Percentiles rank a stretch among this genome's conserved stretches.
Evolutionary conservation across 2,888 invertebrate genomes (phyloP).

Genomic region (Pemphredon lugubris): DNA sequence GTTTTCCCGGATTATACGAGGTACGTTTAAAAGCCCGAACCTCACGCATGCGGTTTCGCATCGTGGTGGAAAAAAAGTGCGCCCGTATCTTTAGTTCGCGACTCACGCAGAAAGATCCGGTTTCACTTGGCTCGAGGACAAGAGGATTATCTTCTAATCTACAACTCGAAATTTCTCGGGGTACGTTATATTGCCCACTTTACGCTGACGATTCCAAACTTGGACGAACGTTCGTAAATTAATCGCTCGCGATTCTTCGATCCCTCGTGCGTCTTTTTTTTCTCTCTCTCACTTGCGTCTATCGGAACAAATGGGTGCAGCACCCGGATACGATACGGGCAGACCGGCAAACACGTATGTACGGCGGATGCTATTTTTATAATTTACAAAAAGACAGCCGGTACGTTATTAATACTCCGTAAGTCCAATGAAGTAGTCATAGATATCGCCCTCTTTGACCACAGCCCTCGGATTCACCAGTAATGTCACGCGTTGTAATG

Average conservation of each 20-base stretch:
- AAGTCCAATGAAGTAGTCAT: slow-evolving; percentile 29
- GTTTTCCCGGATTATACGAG: not conserved
- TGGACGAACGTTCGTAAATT: not conserved
- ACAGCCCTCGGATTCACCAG: slow-evolving; percentile 1
- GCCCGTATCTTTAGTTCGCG: slow-evolving; percentile 43
- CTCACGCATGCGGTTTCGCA: slow-evolving; percentile 4
- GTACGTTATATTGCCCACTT: slow-evolving; percentile 17
- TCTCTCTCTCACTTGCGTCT: not conserved
- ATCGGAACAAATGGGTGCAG: slow-evolving; percentile 5
- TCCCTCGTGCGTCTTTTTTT: not conserved
- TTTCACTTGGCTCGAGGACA: slow-evolving; percentile 61
- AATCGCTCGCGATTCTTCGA: not conserved
- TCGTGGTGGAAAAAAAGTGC: slow-evolving; percentile 24
- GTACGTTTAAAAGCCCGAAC: not conserved
- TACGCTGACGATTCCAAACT: not conserved
- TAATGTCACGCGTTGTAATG: slow-evolving; percentile 12
- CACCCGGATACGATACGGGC: slow-evolving; percentile 10
- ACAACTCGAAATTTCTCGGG: slow-evolving; percentile 35
- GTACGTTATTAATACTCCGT: slow-evolving; percentile 57
- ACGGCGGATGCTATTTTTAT: slow-evolving; percentile 49
- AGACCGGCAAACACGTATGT: slow-evolving; percentile 9
- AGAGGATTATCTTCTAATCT: slow-evolving; percentile 41
- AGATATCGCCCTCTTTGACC: slow-evolving; percentile 20
- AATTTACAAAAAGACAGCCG: slow-evolving; percentile 44
- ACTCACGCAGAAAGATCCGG: slow-evolving; percentile 56